Conservation (phyloP, 64 coral and sea anemone species). For the Stylophora pistillata region DNA sequence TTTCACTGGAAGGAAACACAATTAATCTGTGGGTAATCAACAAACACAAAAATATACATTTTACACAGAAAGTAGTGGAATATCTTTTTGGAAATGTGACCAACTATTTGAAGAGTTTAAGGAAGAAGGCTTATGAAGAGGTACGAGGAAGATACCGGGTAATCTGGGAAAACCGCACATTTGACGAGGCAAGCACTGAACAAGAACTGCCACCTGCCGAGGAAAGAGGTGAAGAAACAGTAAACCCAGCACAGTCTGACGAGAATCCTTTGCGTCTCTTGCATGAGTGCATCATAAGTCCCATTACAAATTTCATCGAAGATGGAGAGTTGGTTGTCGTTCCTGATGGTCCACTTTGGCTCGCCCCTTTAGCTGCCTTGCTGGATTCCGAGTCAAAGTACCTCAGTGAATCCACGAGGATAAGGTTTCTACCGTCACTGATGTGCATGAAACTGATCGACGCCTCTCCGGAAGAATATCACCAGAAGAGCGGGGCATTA, state of each 20-base stretch:
- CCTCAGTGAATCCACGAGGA: too few relatives aligned
- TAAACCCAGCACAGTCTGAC: neutral
- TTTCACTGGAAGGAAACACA: neutral
- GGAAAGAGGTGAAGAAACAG: neutral
- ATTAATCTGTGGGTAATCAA: neutral
- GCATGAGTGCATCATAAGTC: neutral
- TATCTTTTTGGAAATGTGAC: neutral
- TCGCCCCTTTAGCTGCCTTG: conserved; percentile 11
- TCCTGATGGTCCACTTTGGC: conserved; percentile 15
- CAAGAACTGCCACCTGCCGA: too few relatives aligned
- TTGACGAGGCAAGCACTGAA: neutral
- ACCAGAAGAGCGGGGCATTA: too few relatives aligned
- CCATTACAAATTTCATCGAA: conserved; percentile 3
- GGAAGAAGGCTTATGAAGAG: neutral
- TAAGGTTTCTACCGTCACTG: too few relatives aligned
- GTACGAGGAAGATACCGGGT: neutral
- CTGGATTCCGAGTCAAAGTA: neutral
- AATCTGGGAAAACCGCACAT: neutral
- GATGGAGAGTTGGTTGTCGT: conserved; percentile 1
- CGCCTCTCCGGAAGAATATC: too few relatives aligned
- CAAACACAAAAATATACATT: neutral
- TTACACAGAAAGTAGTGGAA: neutral
- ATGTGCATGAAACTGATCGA: too few relatives aligned
- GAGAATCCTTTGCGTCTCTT: neutral
- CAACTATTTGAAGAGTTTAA: too few relatives aligned